Conservation (phyloP, 2,113 vertebrate genomes). For the Chitala chitala region DNA sequence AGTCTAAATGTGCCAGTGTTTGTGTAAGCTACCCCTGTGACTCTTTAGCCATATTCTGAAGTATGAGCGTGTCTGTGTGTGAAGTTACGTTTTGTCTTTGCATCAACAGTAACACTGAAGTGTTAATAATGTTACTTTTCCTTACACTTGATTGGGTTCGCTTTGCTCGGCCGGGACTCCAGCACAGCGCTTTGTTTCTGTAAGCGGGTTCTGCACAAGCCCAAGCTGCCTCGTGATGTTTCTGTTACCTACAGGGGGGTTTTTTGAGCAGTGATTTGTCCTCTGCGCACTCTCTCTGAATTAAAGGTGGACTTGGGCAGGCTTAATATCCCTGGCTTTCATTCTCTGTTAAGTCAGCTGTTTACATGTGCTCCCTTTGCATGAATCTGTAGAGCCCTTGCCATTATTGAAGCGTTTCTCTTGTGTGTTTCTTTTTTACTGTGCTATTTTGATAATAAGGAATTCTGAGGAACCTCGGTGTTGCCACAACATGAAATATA, state of each 20-base stretch:
- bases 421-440: background rate
- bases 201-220: background rate
- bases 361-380: background rate
- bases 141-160: background rate
- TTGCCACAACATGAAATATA: conserved; percentile 17
- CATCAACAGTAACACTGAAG: background rate
- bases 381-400: background rate
- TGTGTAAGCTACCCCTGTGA: background rate
- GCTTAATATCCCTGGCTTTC: background rate
- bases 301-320: background rate
- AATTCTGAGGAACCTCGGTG: conserved; percentile 6
- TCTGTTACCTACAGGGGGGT: background rate
- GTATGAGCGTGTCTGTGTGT: background rate
- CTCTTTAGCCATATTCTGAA: background rate
- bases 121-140: background rate
- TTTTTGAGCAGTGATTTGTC: background rate
- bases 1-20: conserved; percentile 28
- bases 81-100: background rate
- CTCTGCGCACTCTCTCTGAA: background rate
- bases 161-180: background rate
- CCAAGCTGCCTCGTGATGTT: background rate
- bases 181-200: background rate
- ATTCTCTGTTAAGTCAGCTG: background rate
- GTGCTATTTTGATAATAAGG: conserved; percentile 5
- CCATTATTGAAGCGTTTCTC: background rate